Percentiles rank a stretch among this genome's conserved stretches.
These are phyloP conservation scores for Euphonia xanthogaster DNA, from an alignment of 2,797 vertebrate species.

Conservation along the genomic window DNA sequence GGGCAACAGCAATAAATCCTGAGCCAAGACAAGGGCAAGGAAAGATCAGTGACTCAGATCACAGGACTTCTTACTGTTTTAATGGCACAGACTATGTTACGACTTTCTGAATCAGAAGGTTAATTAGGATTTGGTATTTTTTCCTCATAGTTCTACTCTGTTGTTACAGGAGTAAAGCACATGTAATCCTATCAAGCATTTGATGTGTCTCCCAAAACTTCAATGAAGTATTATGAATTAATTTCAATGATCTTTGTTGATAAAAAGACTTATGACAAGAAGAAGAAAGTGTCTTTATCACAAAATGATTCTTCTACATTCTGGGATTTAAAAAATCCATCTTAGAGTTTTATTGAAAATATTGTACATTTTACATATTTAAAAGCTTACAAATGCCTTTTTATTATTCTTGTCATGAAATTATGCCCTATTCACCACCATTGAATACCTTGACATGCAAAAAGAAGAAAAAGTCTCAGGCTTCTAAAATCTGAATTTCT, in stretches of 20 bases:
- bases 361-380: background rate
- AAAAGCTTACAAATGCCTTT: background rate
- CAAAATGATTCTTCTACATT: background rate
- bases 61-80: background rate
- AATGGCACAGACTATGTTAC: background rate
- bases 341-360: background rate
- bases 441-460: background rate
- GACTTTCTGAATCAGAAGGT: background rate
- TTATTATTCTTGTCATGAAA: background rate
- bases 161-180: background rate
- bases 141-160: background rate
- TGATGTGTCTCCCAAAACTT: background rate
- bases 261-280: background rate
- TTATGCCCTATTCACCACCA: background rate
- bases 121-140: background rate
- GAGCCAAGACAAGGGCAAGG: background rate
- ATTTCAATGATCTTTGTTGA: background rate
- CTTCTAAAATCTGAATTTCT: conserved; percentile 12
- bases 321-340: background rate
- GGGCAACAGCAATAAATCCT: background rate
- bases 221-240: background rate
- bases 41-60: background rate
- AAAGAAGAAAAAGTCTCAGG: background rate
- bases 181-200: background rate
- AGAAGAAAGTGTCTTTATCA: background rate